These are phyloP conservation scores for Bradynema listronoti DNA, from an alignment of 1,140 invertebrate genomes.

Conservation along the genomic window DNA sequence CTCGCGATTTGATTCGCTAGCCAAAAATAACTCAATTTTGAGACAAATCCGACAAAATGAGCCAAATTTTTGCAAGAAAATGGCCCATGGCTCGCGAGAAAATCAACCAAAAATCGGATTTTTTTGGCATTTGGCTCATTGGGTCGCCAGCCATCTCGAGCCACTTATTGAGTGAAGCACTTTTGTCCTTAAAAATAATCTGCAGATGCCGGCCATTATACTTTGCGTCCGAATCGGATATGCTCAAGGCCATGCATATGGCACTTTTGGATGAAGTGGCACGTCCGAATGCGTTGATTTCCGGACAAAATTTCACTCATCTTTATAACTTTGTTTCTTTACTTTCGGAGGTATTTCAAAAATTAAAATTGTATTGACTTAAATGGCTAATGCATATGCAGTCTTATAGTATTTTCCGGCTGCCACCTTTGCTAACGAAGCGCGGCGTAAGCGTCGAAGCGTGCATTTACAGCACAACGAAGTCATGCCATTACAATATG, in stretches of 20 bases:
- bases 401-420: conserved; percentile 34
- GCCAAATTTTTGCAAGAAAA: too few species aligned
- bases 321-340: conserved; percentile 52
- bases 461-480: too few species aligned
- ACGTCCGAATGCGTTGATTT: conserved; percentile 34
- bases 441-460: conserved; percentile 9
- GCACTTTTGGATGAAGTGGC: conserved; percentile 50
- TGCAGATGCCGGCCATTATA: conserved; percentile 41
- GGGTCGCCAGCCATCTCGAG: too few species aligned
- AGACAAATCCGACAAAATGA: too few species aligned
- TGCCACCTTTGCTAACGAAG: conserved; percentile 23
- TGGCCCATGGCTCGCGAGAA: too few species aligned
- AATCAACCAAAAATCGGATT: too few species aligned
- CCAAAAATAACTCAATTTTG: too few species aligned
- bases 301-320: conserved; percentile 48
- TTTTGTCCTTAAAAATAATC: too few species aligned
- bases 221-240: conserved; percentile 56
- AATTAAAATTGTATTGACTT: not conserved
- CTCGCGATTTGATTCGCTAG: too few species aligned
- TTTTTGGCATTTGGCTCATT: too few species aligned
- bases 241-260: conserved; percentile 52
- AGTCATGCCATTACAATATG: too few species aligned
- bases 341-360: conserved; percentile 42
- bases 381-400: not conserved
- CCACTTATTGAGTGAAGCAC: too few species aligned